Conservation (phyloP, 2,113 vertebrate genomes). For the Stigmatopora nigra region DNA sequence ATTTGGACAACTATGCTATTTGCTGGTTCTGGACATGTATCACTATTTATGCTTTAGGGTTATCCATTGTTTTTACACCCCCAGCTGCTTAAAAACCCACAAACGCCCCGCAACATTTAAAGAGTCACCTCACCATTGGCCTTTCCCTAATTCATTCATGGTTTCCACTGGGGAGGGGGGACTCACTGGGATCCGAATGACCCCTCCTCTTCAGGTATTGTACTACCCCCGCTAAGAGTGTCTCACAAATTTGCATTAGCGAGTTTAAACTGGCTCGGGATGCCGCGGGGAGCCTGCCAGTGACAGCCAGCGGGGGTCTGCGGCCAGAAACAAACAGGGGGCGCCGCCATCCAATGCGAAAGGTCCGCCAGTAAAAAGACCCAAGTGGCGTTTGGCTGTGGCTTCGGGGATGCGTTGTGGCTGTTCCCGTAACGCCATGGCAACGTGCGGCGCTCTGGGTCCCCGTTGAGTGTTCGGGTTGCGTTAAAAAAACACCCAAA, state of each 20-base stretch:
- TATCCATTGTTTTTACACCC: not conserved
- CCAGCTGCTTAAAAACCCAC: conserved; percentile 44
- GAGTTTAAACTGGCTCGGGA: conserved; percentile 39
- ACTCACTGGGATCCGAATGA: conserved; percentile 39
- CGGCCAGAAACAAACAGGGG: conserved; percentile 62
- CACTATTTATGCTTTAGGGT: not conserved
- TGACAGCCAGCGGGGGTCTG: conserved; percentile 57
- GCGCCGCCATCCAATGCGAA: conserved; percentile 53
- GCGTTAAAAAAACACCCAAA: conserved; percentile 49
- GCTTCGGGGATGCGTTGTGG: conserved; percentile 56
- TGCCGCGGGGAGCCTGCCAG: conserved; percentile 39
- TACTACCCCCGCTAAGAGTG: conserved; percentile 23
- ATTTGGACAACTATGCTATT: not conserved
- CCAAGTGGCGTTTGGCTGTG: conserved; percentile 60
- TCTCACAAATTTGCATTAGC: conserved; percentile 40
- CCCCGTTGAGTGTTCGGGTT: conserved; percentile 43
- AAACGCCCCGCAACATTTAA: conserved; percentile 21
- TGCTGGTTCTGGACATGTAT: not conserved
- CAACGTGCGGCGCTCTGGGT: conserved; percentile 48
- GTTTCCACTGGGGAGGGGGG: too few relatives aligned
- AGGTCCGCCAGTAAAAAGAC: conserved; percentile 65
- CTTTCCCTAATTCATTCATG: conserved; percentile 32
- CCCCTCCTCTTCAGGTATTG: conserved; percentile 43
- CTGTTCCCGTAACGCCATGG: conserved; percentile 55
- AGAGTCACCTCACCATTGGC: conserved; percentile 24